These are phyloP conservation scores for Epinotia ramella DNA, from an alignment of 2,888 invertebrate species.

Conservation along the genomic window DNA sequence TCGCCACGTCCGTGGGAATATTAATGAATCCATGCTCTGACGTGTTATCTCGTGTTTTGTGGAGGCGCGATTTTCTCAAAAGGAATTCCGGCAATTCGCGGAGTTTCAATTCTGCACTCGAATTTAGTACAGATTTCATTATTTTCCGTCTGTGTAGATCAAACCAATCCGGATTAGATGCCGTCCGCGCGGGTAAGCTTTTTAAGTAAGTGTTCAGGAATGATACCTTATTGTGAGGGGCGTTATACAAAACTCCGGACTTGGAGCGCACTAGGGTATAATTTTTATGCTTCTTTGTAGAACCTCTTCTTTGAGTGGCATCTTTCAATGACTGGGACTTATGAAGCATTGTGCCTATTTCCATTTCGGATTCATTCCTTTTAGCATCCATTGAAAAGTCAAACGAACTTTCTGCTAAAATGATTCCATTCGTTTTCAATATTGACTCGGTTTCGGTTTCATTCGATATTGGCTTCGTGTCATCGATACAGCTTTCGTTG, in stretches of 20 bases:
- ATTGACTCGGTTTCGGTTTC: constrained; percentile 51
- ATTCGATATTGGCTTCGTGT: constrained; percentile 57
- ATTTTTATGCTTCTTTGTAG: constrained; percentile 55
- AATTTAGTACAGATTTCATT: constrained; percentile 63
- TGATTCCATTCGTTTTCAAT: constrained; percentile 53
- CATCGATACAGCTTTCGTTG: constrained; percentile 73
- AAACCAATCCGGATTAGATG: constrained; percentile 78
- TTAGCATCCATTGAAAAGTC: constrained; percentile 60
- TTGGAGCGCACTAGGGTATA: constrained; percentile 70
- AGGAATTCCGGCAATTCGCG: constrained; percentile 60
- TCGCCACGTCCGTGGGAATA: constrained; percentile 74
- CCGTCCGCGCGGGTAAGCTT: constrained; percentile 76
- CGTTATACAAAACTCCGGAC: constrained; percentile 72
- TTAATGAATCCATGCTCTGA: constrained; percentile 76
- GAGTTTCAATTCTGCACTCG: constrained; percentile 54
- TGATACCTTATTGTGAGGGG: constrained; percentile 78
- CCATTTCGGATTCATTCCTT: constrained; percentile 61
- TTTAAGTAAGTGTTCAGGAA: constrained; percentile 83
- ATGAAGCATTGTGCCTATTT: constrained; percentile 62
- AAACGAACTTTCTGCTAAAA: constrained; percentile 56
- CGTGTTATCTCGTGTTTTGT: constrained; percentile 64
- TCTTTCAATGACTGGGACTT: constrained; percentile 79
- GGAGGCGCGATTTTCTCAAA: constrained; percentile 57
- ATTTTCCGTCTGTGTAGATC: constrained; percentile 67
- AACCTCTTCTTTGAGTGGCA: constrained; percentile 57